These are phyloP conservation scores for Andrena fulva DNA, from an alignment of 2,888 invertebrate species.

Conservation along the genomic window DNA sequence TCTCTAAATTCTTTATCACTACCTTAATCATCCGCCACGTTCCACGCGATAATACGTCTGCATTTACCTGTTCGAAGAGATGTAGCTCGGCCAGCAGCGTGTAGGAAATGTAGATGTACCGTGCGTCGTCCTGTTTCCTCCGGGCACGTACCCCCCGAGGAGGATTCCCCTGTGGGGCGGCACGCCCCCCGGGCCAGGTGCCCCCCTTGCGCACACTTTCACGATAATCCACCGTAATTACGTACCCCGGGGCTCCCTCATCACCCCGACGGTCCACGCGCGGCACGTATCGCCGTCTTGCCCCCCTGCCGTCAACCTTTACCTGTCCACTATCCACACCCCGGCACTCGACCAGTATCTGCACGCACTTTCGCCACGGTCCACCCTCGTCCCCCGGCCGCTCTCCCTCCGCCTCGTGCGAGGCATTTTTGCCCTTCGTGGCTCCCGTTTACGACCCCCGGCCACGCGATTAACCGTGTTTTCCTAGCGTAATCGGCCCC, in stretches of 20 bases:
- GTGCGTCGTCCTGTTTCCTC: conserved; percentile 87
- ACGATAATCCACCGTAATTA: conserved; percentile 82
- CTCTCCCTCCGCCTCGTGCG: background rate
- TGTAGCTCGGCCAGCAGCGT: conserved; percentile 87
- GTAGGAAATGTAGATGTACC: conserved; percentile 89
- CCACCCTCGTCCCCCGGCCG: conserved; percentile 36
- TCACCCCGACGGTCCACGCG: conserved; percentile 54
- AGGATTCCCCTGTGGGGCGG: conserved; percentile 82
- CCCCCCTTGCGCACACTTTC: conserved; percentile 77
- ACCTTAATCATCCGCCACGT: background rate
- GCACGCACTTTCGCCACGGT: conserved; percentile 43
- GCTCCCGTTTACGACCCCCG: background rate
- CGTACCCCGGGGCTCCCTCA: conserved; percentile 69
- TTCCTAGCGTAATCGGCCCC: conserved; percentile 19
- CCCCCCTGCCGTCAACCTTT: conserved; percentile 8
- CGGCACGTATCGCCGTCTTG: conserved; percentile 1
- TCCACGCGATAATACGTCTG: background rate
- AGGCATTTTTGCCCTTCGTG: conserved; percentile 30
- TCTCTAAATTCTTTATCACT: background rate
- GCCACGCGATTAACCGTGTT: conserved; percentile 3
- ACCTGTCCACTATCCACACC: conserved; percentile 57
- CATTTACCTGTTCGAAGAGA: conserved; percentile 89
- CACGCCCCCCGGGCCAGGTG: conserved; percentile 84
- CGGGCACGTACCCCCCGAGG: conserved; percentile 75
- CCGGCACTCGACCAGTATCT: conserved; percentile 30